Percentiles rank a stretch among this genome's conserved stretches.
Conservation (phyloP, 2,113 vertebrate genomes). For the Thryonomys swinderianus region DNA sequence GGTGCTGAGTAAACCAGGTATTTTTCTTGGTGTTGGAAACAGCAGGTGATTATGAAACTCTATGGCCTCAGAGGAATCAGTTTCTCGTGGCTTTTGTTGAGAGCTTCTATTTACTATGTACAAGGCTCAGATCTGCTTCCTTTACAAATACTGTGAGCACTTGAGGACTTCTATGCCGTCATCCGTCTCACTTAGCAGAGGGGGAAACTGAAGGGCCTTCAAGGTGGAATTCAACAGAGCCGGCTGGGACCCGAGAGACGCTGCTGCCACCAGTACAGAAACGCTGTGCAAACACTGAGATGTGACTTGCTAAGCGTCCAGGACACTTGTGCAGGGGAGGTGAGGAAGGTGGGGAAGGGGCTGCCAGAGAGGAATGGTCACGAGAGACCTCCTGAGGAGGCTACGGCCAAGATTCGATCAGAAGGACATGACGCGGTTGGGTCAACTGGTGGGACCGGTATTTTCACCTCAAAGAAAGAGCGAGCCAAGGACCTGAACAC, state of each 20-base stretch:
- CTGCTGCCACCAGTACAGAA: too few relatives aligned
- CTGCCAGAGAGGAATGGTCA: not conserved
- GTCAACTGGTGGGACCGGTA: not conserved
- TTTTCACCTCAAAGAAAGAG: not conserved
- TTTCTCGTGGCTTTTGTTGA: not conserved
- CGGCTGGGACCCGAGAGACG: too few relatives aligned
- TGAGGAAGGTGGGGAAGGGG: fast-evolving
- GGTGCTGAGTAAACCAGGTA: not conserved
- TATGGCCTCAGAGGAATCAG: not conserved
- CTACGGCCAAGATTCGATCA: not conserved
- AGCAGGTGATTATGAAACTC: not conserved
- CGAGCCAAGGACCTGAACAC: not conserved
- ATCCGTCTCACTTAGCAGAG: not conserved
- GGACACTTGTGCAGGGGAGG: not conserved
- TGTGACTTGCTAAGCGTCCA: not conserved
- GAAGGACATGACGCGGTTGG: not conserved
- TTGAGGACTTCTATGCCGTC: not conserved
- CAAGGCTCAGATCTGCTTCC: not conserved
- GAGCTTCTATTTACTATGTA: not conserved
- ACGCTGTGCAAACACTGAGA: not conserved
- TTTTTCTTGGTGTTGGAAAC: not conserved
- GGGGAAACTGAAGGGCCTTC: not conserved
- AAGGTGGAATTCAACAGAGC: not conserved
- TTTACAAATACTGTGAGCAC: not conserved
- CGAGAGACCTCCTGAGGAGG: not conserved